phyloP scores from a whole-genome alignment of 2,888 invertebrate species.

The Pandemis corylana region DNA sequence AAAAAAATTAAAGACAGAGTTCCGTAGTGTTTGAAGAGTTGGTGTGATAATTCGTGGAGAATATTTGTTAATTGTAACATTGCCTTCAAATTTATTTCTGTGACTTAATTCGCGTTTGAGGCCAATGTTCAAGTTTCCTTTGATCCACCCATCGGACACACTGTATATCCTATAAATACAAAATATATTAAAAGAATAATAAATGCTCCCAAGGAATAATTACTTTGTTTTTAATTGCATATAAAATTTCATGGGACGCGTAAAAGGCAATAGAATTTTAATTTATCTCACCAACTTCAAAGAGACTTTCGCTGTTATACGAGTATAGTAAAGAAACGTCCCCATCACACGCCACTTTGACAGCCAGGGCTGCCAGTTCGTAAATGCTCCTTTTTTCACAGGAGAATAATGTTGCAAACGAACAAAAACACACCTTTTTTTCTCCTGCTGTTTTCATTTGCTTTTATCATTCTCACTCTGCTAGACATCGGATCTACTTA shows the following conservation, averaged over 20 bases:
- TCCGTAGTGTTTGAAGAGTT: too few species aligned
- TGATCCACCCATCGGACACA: background rate
- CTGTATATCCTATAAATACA: background rate
- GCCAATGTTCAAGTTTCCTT: background rate
- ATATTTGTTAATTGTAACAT: too few species aligned
- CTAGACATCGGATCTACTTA: too few species aligned
- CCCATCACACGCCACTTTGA: constrained; percentile 14
- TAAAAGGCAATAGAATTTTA: constrained; percentile 18
- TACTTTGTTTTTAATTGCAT: background rate
- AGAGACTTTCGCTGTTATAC: constrained; percentile 17
- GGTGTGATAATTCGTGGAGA: too few species aligned
- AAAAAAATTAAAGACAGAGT: too few species aligned
- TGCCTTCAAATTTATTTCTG: too few species aligned
- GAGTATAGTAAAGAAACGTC: constrained; percentile 13
- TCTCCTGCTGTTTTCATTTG: too few species aligned
- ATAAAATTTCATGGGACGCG: constrained; percentile 28
- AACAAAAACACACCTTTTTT: too few species aligned
- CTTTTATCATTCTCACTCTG: too few species aligned
- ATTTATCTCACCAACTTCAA: constrained; percentile 20
- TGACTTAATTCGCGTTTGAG: too few species aligned
- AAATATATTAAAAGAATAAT: background rate
- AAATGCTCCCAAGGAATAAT: background rate
- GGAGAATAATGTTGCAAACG: too few species aligned
- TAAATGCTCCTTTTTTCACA: too few species aligned
- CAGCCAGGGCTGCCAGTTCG: constrained; percentile 6